Conservation (phyloP, 1,140 invertebrate genomes). For the Zaprionus tsacasi region DNA sequence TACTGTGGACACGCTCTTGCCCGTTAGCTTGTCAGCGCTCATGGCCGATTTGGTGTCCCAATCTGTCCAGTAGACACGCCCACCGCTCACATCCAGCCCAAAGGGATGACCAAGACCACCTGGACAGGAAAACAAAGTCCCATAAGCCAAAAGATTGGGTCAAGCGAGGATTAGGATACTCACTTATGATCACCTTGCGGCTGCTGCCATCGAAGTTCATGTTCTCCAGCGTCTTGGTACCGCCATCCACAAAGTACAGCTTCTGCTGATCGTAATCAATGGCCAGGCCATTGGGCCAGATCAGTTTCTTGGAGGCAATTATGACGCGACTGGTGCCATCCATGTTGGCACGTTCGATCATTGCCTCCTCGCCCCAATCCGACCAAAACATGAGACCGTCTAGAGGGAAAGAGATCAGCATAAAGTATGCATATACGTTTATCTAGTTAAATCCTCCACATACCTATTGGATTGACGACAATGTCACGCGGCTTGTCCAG, state of each 20-base stretch:
- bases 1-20: slow-evolving; percentile 87
- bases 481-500: slow-evolving; percentile 94
- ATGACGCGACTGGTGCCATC: slow-evolving; percentile 90
- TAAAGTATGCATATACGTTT: background rate
- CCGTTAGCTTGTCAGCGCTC: slow-evolving; percentile 90
- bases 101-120: slow-evolving; percentile 91
- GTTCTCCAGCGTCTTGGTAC: slow-evolving; percentile 92
- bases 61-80: slow-evolving; percentile 95
- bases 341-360: slow-evolving; percentile 94
- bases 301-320: slow-evolving; percentile 89
- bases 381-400: slow-evolving; percentile 94
- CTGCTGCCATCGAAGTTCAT: slow-evolving; percentile 92
- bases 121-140: slow-evolving; percentile 37
- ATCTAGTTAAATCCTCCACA: background rate
- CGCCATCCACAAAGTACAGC: slow-evolving; percentile 93
- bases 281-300: slow-evolving; percentile 92
- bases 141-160: too few relatives aligned
- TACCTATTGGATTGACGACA: slow-evolving; percentile 91
- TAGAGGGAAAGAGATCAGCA: slow-evolving; percentile 54
- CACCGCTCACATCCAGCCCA: slow-evolving; percentile 93
- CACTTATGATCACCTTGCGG: slow-evolving; percentile 88
- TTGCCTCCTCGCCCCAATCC: slow-evolving; percentile 92
- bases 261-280: slow-evolving; percentile 89
- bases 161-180: slow-evolving; percentile 48
- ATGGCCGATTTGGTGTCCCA: slow-evolving; percentile 91